A percentile compares a stretch with the other conserved stretches of the same genome.
Evolutionary conservation across 2,888 invertebrate species (phyloP).

Genomic region (Hecatera dysodea): DNA sequence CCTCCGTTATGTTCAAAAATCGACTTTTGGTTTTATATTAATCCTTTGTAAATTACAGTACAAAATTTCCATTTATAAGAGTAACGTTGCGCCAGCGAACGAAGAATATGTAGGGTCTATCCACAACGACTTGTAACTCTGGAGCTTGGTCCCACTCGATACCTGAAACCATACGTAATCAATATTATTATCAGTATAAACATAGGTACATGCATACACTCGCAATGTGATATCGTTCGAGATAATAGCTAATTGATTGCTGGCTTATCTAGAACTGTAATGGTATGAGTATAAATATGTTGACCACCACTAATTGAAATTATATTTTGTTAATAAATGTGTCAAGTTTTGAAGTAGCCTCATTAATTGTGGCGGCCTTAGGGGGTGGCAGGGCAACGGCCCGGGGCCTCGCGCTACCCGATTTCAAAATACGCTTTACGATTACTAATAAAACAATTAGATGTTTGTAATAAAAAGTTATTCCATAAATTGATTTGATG

Average conservation of each 20-base stretch:
- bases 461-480: too few relatives aligned
- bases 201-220: conserved; percentile 1
- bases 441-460: too few relatives aligned
- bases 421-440: too few relatives aligned
- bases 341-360: not conserved
- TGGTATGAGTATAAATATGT: conserved; percentile 10
- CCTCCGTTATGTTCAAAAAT: conserved; percentile 14
- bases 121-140: conserved; percentile 76
- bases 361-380: too few relatives aligned
- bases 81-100: conserved; percentile 86
- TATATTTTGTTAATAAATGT: conserved; percentile 8
- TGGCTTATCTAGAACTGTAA: conserved; percentile 33
- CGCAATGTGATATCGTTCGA: conserved; percentile 38
- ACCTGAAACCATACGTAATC: conserved; percentile 73
- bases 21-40: conserved; percentile 10
- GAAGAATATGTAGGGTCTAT: conserved; percentile 85
- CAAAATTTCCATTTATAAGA: conserved; percentile 85
- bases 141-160: conserved; percentile 86
- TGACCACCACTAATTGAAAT: conserved; percentile 36
- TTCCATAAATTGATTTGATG: too few relatives aligned
- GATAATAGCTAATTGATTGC: conserved; percentile 48
- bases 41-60: conserved; percentile 69
- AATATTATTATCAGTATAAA: conserved; percentile 30
- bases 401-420: too few relatives aligned
- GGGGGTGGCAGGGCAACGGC: too few relatives aligned